phyloP scores from a whole-genome alignment of 2,888 invertebrate species.

The Hypomecis punctinalis region DNA sequence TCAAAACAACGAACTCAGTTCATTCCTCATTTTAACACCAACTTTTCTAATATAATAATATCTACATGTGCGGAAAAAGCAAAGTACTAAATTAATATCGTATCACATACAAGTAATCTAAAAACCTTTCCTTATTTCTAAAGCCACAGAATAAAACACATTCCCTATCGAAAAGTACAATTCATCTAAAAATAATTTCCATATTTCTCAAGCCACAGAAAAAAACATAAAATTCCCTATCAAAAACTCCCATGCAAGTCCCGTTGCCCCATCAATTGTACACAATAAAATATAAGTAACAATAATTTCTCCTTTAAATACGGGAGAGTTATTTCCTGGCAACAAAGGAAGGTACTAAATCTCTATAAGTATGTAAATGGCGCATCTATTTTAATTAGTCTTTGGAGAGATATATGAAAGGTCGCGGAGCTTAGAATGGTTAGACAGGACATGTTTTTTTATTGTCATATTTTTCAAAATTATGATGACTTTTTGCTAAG shows the following conservation, averaged over 20 bases:
- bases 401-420: slow-evolving; percentile 47
- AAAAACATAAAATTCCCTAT: not conserved
- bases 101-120: too few relatives aligned
- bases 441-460: slow-evolving; percentile 20
- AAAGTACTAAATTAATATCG: too few relatives aligned
- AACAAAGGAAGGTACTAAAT: slow-evolving; percentile 58
- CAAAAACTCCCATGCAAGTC: slow-evolving; percentile 1
- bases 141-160: too few relatives aligned
- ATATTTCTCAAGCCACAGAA: not conserved
- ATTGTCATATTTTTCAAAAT: too few relatives aligned
- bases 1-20: too few relatives aligned
- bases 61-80: too few relatives aligned
- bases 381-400: slow-evolving; percentile 82
- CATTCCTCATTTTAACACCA: too few relatives aligned
- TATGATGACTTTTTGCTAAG: too few relatives aligned
- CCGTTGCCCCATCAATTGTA: slow-evolving; percentile 10
- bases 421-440: slow-evolving; percentile 1
- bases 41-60: too few relatives aligned
- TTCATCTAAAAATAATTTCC: too few relatives aligned
- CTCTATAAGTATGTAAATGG: slow-evolving; percentile 75
- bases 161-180: too few relatives aligned
- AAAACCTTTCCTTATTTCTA: too few relatives aligned
- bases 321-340: slow-evolving; percentile 26
- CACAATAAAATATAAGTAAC: slow-evolving; percentile 21
- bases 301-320: slow-evolving; percentile 22